Evolutionary conservation across 2,113 vertebrate species (phyloP), one percentile per base, ranked within the genome.

Genomic region (Haemorhous mexicanus): DNA sequence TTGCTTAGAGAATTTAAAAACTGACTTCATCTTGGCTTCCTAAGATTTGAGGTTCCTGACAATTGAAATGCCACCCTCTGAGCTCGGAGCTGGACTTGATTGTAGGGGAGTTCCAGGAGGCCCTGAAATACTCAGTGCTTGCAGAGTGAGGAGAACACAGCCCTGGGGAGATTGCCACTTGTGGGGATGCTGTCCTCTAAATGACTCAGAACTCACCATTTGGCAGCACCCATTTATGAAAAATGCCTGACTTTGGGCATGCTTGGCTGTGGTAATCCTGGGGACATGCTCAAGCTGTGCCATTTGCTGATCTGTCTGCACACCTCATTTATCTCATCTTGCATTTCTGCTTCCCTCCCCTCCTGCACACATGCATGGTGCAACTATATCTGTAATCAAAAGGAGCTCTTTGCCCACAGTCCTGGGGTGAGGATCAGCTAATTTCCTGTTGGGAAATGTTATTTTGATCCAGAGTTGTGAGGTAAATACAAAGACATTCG

Each of bases 401-500:
- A 87, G 17, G 0, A 90, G 76, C 43, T 22, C 4, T 66, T 70
- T 67, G 27, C 46, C 27, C 24, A 32, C 2, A 1, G 37, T 58
- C 35, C 47, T n/a, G 24, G 81, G 62, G 52, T 16, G 9, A 84
- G 13, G 16, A 55, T 19, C 56, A 84, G 20, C 35, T 61, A 37
- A 72, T 84, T 84, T n/a, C 28, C 53, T 64, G 16, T 3, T n/a
- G 16, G 30, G 41, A 94, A 87, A 72, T 52, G 37, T 1, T 53
- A 5, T 59, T 93, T 50, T 33, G 43, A 73, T 63, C 26, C 58
- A 80, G 70, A 92, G 55, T 84, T 90, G 75, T 10, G 35, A 96
- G 61, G 37, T 39, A 96, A 96, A 81, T 39, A 61, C 13, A 53
- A 70, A 87, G 73, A 91, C 92, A 84, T 61, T 11, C 20, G 15